phyloP scores from a whole-genome alignment of 2,113 vertebrate genomes.

The Prochilodus magdalenae region DNA sequence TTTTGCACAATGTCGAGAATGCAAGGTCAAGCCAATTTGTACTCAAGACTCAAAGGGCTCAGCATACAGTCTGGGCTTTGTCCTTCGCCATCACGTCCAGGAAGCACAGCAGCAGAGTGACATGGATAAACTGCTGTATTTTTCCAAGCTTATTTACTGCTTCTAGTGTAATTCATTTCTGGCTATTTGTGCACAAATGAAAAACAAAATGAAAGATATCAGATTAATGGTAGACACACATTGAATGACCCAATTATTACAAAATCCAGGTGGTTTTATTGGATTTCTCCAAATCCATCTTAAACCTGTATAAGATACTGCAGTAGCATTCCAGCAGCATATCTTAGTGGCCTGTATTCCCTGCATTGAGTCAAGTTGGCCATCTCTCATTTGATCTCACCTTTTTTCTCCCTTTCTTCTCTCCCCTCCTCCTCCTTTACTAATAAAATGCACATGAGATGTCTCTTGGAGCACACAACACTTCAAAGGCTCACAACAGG shows the following conservation, averaged over 20 bases:
- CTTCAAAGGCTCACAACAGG: conserved; percentile 53
- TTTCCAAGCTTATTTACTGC: neutral
- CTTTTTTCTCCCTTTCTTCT: conserved; percentile 29
- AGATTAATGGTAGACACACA: neutral
- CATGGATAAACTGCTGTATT: neutral
- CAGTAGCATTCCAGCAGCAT: neutral
- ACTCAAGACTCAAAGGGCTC: neutral
- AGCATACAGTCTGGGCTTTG: neutral
- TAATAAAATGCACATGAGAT: conserved; percentile 42
- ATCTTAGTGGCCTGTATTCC: conserved; percentile 18
- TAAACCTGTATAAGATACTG: conserved; percentile 1
- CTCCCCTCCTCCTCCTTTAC: conserved; percentile 7
- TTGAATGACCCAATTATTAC: neutral
- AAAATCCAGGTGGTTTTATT: neutral
- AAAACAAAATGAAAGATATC: neutral
- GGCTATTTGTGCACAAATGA: neutral
- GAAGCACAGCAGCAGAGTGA: neutral
- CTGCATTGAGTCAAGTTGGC: conserved; percentile 30
- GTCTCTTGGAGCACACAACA: conserved; percentile 35
- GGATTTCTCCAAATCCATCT: neutral
- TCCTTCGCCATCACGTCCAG: neutral
- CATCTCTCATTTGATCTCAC: conserved; percentile 34
- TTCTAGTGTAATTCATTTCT: neutral
- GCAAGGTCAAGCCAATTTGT: neutral
- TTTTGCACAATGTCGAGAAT: no score